Conservation (phyloP, 2,113 vertebrate species). For the Falcunculus frontatus region DNA sequence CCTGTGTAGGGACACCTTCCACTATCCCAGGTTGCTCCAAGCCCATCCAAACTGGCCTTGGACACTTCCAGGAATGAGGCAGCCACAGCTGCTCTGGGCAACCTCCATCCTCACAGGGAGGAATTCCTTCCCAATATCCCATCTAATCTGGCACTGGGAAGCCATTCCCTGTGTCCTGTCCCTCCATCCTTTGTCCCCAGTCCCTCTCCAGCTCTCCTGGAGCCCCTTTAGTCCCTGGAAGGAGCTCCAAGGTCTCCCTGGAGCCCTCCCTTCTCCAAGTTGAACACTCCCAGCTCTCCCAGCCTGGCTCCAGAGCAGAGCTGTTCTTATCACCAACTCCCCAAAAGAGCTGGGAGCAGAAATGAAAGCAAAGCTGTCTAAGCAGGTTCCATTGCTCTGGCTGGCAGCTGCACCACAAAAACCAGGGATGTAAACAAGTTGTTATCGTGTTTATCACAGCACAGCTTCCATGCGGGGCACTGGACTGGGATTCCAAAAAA, state of each 20-base stretch:
- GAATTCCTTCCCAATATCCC: background rate
- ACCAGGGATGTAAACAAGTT: background rate
- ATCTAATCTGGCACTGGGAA: background rate
- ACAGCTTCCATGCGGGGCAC: background rate
- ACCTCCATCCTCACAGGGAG: background rate
- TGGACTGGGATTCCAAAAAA: fast-evolving
- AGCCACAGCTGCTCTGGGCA: background rate
- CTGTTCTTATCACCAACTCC: background rate
- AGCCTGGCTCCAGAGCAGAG: background rate
- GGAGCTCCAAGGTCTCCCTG: background rate
- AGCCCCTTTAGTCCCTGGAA: background rate
- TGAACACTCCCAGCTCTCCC: background rate
- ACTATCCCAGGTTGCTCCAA: background rate
- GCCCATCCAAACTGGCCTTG: background rate
- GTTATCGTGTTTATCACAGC: background rate
- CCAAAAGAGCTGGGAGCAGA: background rate
- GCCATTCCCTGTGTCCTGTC: background rate
- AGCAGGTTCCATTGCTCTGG: background rate
- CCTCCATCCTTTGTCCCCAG: background rate
- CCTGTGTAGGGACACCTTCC: background rate
- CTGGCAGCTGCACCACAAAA: background rate
- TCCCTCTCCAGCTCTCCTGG: background rate
- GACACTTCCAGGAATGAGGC: background rate
- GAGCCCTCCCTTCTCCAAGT: background rate
- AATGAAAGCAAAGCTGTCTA: background rate